Evolutionary conservation across 2,888 invertebrate genomes (phyloP), one percentile per base, ranked within the genome.

Genomic region (Cinara cedri): DNA sequence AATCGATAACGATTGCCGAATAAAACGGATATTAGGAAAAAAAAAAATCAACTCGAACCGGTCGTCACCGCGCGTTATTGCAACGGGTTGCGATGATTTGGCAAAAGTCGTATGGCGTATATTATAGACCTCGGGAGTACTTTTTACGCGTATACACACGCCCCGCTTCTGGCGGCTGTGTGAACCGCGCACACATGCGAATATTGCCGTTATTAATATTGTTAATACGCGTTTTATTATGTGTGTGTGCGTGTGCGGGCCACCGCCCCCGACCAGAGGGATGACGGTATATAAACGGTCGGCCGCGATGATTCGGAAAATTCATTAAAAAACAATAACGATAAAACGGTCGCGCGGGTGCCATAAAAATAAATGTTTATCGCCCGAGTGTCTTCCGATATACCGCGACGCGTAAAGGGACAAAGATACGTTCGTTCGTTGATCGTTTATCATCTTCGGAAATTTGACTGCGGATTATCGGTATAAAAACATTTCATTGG

Each of bases 1-100:
- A 72, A 63, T 14, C 62, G 49, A 66, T 66, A n/a, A n/a, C n/a
- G 76, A 60, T 63, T 14, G 68, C 13, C 26, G 42, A n/a, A 57
- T 57, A 68, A n/a, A 24, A 16, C 8, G 14, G n/a, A 49, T 62
- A 16, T 26, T 19, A 24, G 54, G 19, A 26, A 16, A 51, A 24
- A 76, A 46, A n/a, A 60, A 26, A 74, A 63, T 11, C 11, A n/a
- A 44, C 14, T 14, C 10, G 6, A 21, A 6, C 26, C 51, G 16
- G 11, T 21, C 54, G 42, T 13, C 42, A 21, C 51, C 34, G 34
- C 34, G 34, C 34, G 34, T 34, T n/a, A 6, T 6, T 34, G 34
- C 51, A 63, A 65, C 63, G 74, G 74, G 63, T 75, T 75, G n/a
- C 19, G 62, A 62, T 72, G 72, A 72, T 62, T 26, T 51, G 49